Conservation (phyloP, 2,113 vertebrate species). For the Ptilonorhynchus violaceus region DNA sequence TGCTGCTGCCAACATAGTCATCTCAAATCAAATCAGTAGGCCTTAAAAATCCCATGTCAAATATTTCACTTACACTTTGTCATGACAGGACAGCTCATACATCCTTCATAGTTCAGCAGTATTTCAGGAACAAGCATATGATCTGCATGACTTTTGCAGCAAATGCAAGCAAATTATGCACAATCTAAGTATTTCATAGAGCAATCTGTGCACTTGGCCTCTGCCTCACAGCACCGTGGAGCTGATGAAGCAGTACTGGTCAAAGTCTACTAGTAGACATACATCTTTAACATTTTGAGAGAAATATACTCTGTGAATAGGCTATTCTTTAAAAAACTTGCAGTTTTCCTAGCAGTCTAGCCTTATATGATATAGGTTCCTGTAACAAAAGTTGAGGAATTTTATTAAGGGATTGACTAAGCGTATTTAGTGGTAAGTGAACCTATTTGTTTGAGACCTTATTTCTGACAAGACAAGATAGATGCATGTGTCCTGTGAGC, state of each 20-base stretch:
- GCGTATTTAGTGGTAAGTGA: background rate
- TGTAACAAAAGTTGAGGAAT: background rate
- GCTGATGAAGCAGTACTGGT: background rate
- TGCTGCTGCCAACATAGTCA: background rate
- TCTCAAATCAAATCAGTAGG: background rate
- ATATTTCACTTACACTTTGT: background rate
- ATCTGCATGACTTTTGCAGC: background rate
- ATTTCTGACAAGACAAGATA: background rate
- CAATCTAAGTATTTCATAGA: background rate
- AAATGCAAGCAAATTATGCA: background rate
- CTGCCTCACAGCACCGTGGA: background rate
- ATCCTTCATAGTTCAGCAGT: background rate
- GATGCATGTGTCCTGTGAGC: background rate
- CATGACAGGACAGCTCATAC: background rate
- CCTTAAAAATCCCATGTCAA: background rate
- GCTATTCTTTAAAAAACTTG: background rate
- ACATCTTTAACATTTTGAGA: background rate
- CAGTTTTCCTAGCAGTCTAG: background rate
- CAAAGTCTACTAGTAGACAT: background rate
- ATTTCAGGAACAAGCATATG: background rate
- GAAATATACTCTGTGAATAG: rapidly evolving
- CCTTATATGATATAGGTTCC: background rate
- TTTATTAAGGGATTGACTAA: background rate
- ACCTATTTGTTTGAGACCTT: background rate
- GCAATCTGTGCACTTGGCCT: background rate